A percentile compares a stretch with the other conserved stretches of the same genome.
phyloP scores from a whole-genome alignment of 1,140 invertebrate species.

The Cheumatopsyche charites region DNA sequence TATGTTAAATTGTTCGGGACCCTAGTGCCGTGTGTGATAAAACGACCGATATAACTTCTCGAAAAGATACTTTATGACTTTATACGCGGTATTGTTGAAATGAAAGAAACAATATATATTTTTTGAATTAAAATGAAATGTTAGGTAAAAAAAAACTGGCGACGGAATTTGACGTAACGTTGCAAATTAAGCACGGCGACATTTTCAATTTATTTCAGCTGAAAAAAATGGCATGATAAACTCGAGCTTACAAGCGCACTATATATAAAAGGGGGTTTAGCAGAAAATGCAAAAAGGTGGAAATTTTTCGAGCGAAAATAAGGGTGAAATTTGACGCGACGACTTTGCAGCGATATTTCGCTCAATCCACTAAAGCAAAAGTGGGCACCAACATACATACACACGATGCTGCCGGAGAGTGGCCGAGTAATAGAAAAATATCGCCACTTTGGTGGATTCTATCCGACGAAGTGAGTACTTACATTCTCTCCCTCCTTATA shows the following conservation, averaged over 20 bases:
- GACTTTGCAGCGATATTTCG: conserved; percentile 41
- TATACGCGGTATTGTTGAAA: not conserved
- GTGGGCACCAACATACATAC: conserved; percentile 8
- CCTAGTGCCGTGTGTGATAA: conserved; percentile 24
- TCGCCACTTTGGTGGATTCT: conserved; percentile 41
- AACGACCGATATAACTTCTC: conserved; percentile 16
- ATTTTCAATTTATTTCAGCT: too few species aligned
- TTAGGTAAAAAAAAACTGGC: not conserved
- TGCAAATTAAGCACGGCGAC: too few species aligned
- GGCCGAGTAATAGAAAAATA: conserved; percentile 46
- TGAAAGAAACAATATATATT: not conserved
- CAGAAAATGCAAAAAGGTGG: not conserved
- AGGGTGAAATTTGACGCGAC: conserved; percentile 10
- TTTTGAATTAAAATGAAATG: not conserved
- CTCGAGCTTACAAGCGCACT: too few species aligned
- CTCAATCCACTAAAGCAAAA: conserved; percentile 45
- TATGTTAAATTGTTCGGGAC: conserved; percentile 30
- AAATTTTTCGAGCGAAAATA: conserved; percentile 9
- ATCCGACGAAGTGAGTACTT: not conserved
- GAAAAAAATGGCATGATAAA: too few species aligned
- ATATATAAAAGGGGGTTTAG: not conserved
- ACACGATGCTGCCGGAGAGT: conserved; percentile 32
- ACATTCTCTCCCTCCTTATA: too few species aligned
- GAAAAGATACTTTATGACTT: not conserved
- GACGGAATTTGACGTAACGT: not conserved